These are phyloP conservation scores for Cotesia vestalis DNA, from an alignment of 1,140 invertebrate species.

Conservation along the genomic window DNA sequence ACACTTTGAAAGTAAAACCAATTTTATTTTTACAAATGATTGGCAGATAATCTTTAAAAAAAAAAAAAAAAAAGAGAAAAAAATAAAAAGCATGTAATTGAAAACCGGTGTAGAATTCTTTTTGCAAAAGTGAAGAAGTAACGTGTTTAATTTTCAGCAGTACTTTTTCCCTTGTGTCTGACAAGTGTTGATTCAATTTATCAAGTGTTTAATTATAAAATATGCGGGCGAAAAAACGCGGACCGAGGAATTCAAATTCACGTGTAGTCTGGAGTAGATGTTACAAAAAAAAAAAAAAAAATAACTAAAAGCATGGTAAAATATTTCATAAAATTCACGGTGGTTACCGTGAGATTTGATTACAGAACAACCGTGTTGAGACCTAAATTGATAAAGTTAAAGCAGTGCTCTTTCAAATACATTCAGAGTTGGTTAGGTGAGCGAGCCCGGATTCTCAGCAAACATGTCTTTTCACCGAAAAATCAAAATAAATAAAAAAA, in stretches of 20 bases:
- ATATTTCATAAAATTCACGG: slow-evolving; percentile 2
- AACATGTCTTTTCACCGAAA: not conserved
- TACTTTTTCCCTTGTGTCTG: too few relatives aligned
- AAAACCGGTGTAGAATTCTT: too few relatives aligned
- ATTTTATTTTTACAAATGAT: too few relatives aligned
- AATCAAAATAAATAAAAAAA: not conserved
- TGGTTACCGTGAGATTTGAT: slow-evolving; percentile 2
- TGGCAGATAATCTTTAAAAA: too few relatives aligned
- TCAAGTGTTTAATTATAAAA: too few relatives aligned
- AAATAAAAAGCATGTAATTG: too few relatives aligned
- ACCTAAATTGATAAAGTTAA: slow-evolving; percentile 19
- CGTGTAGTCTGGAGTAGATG: not conserved
- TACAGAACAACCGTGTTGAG: not conserved
- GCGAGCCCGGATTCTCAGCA: not conserved
- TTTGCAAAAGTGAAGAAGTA: too few relatives aligned
- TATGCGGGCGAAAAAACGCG: too few relatives aligned
- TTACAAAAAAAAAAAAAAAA: not conserved
- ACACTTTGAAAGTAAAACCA: too few relatives aligned
- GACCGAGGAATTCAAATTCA: not conserved
- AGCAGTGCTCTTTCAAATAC: slow-evolving; percentile 1
- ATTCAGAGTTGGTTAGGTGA: not conserved
- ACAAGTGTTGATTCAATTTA: too few relatives aligned
- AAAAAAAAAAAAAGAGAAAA: too few relatives aligned
- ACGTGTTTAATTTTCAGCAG: too few relatives aligned
- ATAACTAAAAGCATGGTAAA: not conserved